These are phyloP conservation scores for Daktulosphaira vitifoliae DNA, from an alignment of 1,140 invertebrate genomes.

Conservation along the genomic window DNA sequence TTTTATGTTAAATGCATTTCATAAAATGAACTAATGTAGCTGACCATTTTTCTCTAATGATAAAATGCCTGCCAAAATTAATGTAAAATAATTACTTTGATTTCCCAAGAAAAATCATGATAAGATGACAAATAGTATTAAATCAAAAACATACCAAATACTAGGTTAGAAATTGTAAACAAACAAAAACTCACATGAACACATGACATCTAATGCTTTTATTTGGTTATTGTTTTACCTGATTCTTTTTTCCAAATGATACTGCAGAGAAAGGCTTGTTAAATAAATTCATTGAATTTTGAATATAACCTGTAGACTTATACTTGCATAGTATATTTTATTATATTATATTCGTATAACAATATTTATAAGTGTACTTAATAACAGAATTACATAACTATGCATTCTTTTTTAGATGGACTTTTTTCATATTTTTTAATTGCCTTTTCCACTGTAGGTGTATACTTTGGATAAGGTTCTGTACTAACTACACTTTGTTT, in stretches of 20 bases:
- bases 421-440: slow-evolving; percentile 31
- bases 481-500: slow-evolving; percentile 13
- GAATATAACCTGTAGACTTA: neutral
- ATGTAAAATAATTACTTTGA: too few species aligned
- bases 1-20: too few species aligned
- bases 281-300: slow-evolving; percentile 18
- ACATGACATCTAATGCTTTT: neutral
- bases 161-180: slow-evolving; percentile 7
- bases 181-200: slow-evolving; percentile 11
- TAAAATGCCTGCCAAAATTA: too few species aligned
- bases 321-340: slow-evolving; percentile 1
- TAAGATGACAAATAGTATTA: too few species aligned
- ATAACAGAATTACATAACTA: slow-evolving; percentile 26
- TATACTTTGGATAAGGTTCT: slow-evolving; percentile 28
- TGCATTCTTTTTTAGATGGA: slow-evolving; percentile 34
- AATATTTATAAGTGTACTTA: too few species aligned
- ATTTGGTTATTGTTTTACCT: slow-evolving; percentile 24
- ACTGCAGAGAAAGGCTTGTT: slow-evolving; percentile 22
- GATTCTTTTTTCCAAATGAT: slow-evolving; percentile 11
- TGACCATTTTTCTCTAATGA: too few species aligned
- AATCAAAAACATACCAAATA: neutral
- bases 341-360: neutral
- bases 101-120: too few species aligned
- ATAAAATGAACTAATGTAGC: too few species aligned
- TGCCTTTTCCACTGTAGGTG: slow-evolving; percentile 19